phyloP scores from a whole-genome alignment of 2,888 invertebrate genomes.

The Temnothorax rugatulus region DNA sequence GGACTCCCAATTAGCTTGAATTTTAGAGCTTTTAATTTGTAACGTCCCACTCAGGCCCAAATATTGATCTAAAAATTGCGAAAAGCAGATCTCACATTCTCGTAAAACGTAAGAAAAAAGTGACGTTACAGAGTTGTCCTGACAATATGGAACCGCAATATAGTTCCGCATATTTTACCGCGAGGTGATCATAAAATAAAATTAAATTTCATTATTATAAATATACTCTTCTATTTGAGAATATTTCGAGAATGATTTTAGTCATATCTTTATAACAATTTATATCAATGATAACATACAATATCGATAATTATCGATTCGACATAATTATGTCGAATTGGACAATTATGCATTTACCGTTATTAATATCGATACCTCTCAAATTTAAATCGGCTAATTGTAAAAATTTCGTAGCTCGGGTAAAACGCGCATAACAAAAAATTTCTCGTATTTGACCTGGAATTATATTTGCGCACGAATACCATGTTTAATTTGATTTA shows the following conservation, averaged over 20 bases:
- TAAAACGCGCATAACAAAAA: neutral
- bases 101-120: neutral
- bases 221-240: neutral
- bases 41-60: neutral
- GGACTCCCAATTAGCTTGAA: neutral
- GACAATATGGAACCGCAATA: neutral
- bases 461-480: neutral
- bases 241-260: neutral
- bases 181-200: neutral
- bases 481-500: constrained; percentile 21
- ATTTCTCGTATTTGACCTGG: constrained; percentile 2
- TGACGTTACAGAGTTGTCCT: neutral
- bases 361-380: neutral
- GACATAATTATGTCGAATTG: neutral
- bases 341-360: neutral
- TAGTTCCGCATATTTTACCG: neutral
- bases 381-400: neutral
- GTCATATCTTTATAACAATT: neutral
- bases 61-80: neutral
- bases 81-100: neutral
- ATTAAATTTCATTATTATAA: too few relatives aligned
- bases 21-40: neutral
- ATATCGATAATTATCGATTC: neutral
- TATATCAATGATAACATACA: neutral
- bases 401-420: neutral